Evolutionary conservation across 1,140 invertebrate genomes (phyloP), one percentile per base, ranked within the genome.

Genomic region (Lepidurus apus): DNA sequence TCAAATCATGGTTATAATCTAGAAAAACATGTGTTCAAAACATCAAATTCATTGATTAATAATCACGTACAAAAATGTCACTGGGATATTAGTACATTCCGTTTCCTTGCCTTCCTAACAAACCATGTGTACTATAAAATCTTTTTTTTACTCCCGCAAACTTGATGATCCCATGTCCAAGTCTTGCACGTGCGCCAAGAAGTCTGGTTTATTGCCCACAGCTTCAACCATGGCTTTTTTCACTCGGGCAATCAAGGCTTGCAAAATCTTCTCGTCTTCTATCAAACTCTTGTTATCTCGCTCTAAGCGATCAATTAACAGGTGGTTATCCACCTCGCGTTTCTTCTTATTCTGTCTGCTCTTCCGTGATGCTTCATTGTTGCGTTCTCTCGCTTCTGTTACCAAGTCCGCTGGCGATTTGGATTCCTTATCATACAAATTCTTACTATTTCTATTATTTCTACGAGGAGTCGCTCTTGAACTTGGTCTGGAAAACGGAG

Each of bases 361-460:
- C 44, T 77, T 77, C 44, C 76, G n/a, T 26, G 76, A 77, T 26
- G 76, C 76, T 47, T 77, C 76, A 65, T 77, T 77, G 76, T 77
- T 77, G 17, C 76, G 45, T 45, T 53, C 76, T 13, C 76, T 43
- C 5, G 53, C 53, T 17, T 65, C 53, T 0, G 13, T 21, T 7
- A 65, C 53, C 53, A 65, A 65, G 21, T 65, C 53, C 21, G 10
- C 53, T 65, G 53, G 53, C 17, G 53, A 65, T 65, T 65, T 65
- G 1, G 21, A 65, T 13, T 65, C 53, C 21, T 65, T 65, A 7
- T 65, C 53, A 1, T 9, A 17, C 53, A 1, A 65, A 7, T 65
- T 65, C 21, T 21, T 9, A 21, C 53, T 21, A 13, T 21, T 9
- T 65, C 17, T 34, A 34, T 34, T 34, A 34, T 34, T n/a, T 13